A percentile compares a stretch with the other conserved stretches of the same genome.
Conservation (phyloP, 1,140 invertebrate species). For the Drosophila pallidifrons region DNA sequence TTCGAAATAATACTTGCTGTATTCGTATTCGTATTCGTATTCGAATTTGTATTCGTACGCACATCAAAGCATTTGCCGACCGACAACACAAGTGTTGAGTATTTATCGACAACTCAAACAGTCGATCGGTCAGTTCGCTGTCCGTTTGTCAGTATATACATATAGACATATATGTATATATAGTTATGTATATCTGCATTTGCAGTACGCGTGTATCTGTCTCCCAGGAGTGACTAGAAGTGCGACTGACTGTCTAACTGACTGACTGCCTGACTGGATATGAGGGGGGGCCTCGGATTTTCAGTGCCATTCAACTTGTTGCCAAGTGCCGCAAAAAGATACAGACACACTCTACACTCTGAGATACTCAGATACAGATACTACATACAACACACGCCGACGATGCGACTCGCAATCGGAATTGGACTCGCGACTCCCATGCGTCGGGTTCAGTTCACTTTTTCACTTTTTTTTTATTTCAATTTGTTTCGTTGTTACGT, state of each 20-base stretch:
- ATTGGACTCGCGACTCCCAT: background rate
- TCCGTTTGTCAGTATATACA: conserved; percentile 27
- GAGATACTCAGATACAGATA: conserved; percentile 48
- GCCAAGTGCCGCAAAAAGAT: conserved; percentile 56
- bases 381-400: conserved; percentile 3
- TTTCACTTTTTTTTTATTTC: conserved; percentile 59
- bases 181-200: conserved; percentile 3
- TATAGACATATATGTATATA: conserved; percentile 12
- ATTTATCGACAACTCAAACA: conserved; percentile 57
- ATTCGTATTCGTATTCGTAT: background rate
- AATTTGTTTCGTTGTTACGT: conserved; percentile 69
- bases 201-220: conserved; percentile 6
- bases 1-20: conserved; percentile 15
- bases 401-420: too few relatives aligned
- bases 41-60: conserved; percentile 21
- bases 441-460: conserved; percentile 22
- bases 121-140: conserved; percentile 49
- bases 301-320: conserved; percentile 69
- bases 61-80: conserved; percentile 48
- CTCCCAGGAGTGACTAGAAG: conserved; percentile 38
- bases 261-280: background rate
- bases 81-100: conserved; percentile 32
- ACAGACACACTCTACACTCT: conserved; percentile 1
- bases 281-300: conserved; percentile 9
- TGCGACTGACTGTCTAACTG: conserved; percentile 9